Evolutionary conservation across 2,888 invertebrate genomes (phyloP), one percentile per base, ranked within the genome.

Genomic region (Ophioninae sp.): DNA sequence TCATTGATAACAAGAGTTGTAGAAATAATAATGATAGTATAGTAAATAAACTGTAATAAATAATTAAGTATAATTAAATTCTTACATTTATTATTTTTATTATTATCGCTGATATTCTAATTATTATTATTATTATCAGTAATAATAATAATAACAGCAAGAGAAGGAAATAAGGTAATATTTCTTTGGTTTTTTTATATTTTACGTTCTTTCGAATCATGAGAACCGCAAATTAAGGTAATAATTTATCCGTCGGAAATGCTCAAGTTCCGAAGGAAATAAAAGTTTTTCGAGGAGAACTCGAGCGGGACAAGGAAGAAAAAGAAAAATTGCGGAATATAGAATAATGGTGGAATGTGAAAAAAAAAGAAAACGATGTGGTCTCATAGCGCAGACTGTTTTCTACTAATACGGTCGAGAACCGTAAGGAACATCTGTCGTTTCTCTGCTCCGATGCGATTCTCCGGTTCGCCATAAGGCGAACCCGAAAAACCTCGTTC

Each of bases 381-480:
- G 62, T 62, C 50, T 62, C 67, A 75, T 76, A 81, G 76, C 70
- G 73, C 81, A 68, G 76, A 79, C 81, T 76, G 79, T 78, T 81
- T 83, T 70, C 50, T 68, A 44, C 79, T 79, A 79, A 79, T 79
- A 68, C 68, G 79, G 73, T 69, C 37, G 73, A 73, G 56, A 73
- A 59, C 41, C 77, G 44, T 79, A 76, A 67, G 68, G 75, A 65
- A 87, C 90, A 90, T 90, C 90, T 90, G 90, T 90, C 86, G 89
- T 69, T 82, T 72, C 68, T 77, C 82, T 59, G 79, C 79, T 73
- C 59, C 82, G 75, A 65, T 73, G 75, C 78, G 74, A 73, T 70
- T 82, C 72, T 73, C 76, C 79, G 79, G 69, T 86, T 90, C 87
- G 90, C 90, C 90, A 90, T 90, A 90, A 87, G 90, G 90, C 89